Percentiles rank a stretch among this genome's conserved stretches.
Conservation (phyloP, 2,113 vertebrate genomes). For the Ciconia stormi region DNA sequence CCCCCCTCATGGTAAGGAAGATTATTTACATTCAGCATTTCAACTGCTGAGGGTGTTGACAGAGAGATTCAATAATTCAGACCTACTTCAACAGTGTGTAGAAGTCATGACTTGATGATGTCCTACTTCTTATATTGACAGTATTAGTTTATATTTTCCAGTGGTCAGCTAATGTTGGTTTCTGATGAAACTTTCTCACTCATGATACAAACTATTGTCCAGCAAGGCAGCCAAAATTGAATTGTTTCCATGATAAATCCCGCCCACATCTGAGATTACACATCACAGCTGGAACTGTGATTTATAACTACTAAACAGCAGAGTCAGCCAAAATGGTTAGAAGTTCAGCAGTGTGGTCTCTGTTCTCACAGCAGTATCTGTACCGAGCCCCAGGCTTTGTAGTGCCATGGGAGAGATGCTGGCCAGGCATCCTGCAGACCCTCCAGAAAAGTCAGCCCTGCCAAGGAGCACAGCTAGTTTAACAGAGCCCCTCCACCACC, state of each 20-base stretch:
- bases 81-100: not conserved
- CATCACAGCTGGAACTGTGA: not conserved
- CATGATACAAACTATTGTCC: not conserved
- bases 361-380: not conserved
- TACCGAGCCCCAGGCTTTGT: not conserved
- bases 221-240: not conserved
- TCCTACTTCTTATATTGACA: not conserved
- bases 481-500: not conserved
- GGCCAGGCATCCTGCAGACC: not conserved
- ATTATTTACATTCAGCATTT: not conserved
- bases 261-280: not conserved
- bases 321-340: not conserved
- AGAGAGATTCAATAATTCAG: not conserved
- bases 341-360: not conserved
- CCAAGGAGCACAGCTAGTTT: not conserved
- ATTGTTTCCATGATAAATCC: slow-evolving; percentile 35
- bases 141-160: not conserved
- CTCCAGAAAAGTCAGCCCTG: not conserved
- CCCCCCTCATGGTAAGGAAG: not conserved
- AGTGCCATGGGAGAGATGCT: not conserved
- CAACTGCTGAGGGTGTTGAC: not conserved
- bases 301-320: not conserved
- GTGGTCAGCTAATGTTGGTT: not conserved
- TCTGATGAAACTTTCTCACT: not conserved
- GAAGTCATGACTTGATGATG: not conserved